phyloP scores from a whole-genome alignment of 2,113 vertebrate species.

The Felis catus region DNA sequence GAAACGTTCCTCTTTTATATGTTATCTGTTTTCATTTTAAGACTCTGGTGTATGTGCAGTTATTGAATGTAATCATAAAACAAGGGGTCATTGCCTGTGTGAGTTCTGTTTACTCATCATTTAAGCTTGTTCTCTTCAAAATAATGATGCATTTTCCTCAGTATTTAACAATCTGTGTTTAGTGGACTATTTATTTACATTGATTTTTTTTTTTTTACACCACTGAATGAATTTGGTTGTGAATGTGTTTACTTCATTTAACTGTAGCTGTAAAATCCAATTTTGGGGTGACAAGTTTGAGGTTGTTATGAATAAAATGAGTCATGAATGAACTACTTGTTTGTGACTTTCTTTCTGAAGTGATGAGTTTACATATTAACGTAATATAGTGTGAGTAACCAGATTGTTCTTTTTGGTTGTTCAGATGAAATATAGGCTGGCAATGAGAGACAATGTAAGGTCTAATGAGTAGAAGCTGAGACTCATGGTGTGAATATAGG shows the following conservation, averaged over 20 bases:
- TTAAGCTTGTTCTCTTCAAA: conserved; percentile 35
- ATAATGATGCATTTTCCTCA: conserved; percentile 11
- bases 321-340: conserved; percentile 72
- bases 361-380: conserved; percentile 70
- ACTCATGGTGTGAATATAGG: not conserved
- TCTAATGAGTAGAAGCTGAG: conserved; percentile 8
- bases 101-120: conserved; percentile 35
- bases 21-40: conserved; percentile 52
- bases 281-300: conserved; percentile 56
- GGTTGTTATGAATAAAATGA: conserved; percentile 65
- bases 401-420: conserved; percentile 64
- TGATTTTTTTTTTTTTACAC: conserved; percentile 8
- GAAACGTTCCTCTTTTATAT: not conserved
- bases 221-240: conserved; percentile 40
- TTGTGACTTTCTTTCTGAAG: conserved; percentile 62
- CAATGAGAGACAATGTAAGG: not conserved
- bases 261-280: conserved; percentile 40
- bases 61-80: not conserved
- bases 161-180: not conserved
- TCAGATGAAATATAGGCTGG: conserved; percentile 19
- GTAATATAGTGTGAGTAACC: conserved; percentile 59
- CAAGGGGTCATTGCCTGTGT: not conserved
- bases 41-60: not conserved
- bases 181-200: conserved; percentile 3
- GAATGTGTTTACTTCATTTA: conserved; percentile 60